Evolutionary conservation across 2,888 invertebrate genomes (phyloP), one percentile per base, ranked within the genome.

Genomic region (Spodoptera exigua): DNA sequence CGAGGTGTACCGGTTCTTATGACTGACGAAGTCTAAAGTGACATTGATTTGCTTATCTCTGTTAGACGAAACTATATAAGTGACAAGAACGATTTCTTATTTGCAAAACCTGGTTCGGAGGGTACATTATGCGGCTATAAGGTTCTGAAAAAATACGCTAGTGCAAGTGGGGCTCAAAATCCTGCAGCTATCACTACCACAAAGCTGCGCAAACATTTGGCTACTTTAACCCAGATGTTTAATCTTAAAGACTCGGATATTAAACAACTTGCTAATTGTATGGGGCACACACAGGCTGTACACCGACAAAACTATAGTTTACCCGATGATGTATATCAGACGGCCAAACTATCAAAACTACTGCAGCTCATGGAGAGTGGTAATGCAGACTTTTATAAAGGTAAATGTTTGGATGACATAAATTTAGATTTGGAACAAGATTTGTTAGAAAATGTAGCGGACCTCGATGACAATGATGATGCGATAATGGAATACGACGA

Each of bases 1-100:
- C 53, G 74, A 2, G 78, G 78, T 3, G 76, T 80, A 2, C 78
- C 76, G 0, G 77, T 81, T 16, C 34, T 78, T 10, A 76, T 79
- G 60, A 80, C 18, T 60, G 40, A 49, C 45, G 78, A 80, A 18
- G 75, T 70, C 12, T 61, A 74, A 70, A 18, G 68, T 2, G 64
- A 74, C 21, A 69, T 71, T 32, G 47, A 70, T 17, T 10, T 54
- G 21, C 40, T 71, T n/a, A 10, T 74, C 12, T 60, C 64, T 1
- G 12, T 65, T 0, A 57, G 66, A 35, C 32, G 53, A 11, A 61
- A 35, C 18, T 67, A 21, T 55, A 12, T 27, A 34, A 13, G 9
- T 16, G 16, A 46, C 11, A 1, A 32, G 16, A 54, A 14, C 13
- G 37, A 39, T 39, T 64, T 63, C 4, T 52, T 76, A 45, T 74